Evolutionary conservation across 2,888 invertebrate species (phyloP), one percentile per base, ranked within the genome.

Genomic region (Mantis religiosa): DNA sequence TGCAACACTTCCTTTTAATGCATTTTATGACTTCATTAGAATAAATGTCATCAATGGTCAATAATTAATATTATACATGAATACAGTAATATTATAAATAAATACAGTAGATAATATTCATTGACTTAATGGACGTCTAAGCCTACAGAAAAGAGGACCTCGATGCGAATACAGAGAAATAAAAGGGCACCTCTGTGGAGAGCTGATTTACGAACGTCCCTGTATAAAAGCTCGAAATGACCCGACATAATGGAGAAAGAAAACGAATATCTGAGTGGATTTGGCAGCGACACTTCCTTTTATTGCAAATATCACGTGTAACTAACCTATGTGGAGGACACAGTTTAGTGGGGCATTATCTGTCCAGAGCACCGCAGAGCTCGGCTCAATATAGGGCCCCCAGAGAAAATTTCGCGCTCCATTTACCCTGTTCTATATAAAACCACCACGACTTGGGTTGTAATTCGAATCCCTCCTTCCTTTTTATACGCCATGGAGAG

Each of bases 341-440:
- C 82, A 87, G 34, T 87, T 87, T 87, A 87, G 28, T 41, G 34
- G n/a, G 25, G 28, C 30, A 87, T 87, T 87, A 82, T 85, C 85
- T 85, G 47, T 85, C 47, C 85, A 3, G 28, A 28, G 47, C 85
- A 85, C 85, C 82, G 82, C 30, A 34, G 27, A 30, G 27, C 71
- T 34, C n/a, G 6, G 34, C 87, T 82, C 81, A 82, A 87, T 87
- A 87, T 82, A 87, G 82, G 82, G 82, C 82, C 87, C 82, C 20
- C 27, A 82, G 87, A 82, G 82, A 87, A 87, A 87, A 87, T 87
- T 87, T 82, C 82, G 28, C 87, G 87, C 87, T 82, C 87, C 87
- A 87, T 87, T 87, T 87, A 82, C 87, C 25, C 34, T 87, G 41
- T 87, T 87, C 82, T 87, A 82, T 87, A 87, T 87, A 87, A 87